Percentiles rank a stretch among this genome's conserved stretches.
Conservation (phyloP, 2,113 vertebrate genomes). For the Chamaetylas fuelleborni region DNA sequence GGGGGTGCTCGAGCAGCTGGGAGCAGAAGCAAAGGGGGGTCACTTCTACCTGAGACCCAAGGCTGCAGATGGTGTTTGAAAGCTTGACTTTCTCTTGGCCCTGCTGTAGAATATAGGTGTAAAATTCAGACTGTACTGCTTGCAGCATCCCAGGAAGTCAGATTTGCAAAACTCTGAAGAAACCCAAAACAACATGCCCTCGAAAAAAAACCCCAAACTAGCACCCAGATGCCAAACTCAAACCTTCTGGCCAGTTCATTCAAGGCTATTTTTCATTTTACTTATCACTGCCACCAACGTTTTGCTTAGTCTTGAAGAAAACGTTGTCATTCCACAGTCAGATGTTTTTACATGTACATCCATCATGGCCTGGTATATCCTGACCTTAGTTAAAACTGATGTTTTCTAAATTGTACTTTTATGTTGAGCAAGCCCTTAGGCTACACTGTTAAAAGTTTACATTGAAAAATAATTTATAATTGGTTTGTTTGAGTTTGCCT, state of each 20-base stretch:
- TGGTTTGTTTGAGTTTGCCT: slow-evolving; percentile 70
- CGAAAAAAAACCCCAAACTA: fast-evolving
- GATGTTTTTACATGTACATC: slow-evolving; percentile 60
- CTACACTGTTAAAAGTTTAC: slow-evolving; percentile 75
- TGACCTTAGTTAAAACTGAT: slow-evolving; percentile 70
- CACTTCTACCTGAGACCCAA: not conserved
- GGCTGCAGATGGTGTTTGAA: not conserved
- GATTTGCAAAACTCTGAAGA: not conserved
- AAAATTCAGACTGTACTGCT: not conserved
- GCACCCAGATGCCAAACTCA: not conserved
- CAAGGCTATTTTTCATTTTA: slow-evolving; percentile 20
- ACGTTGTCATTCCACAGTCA: slow-evolving; percentile 16
- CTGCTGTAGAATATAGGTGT: not conserved
- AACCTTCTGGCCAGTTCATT: not conserved
- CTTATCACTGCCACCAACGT: slow-evolving; percentile 44
- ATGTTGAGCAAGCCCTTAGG: slow-evolving; percentile 73
- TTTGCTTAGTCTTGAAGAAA: slow-evolving; percentile 68
- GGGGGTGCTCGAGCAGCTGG: not conserved
- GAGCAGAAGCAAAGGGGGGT: not conserved
- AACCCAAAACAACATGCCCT: not conserved
- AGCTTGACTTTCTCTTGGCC: not conserved
- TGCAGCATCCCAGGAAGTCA: not conserved
- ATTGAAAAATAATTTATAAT: slow-evolving; percentile 74
- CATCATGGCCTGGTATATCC: slow-evolving; percentile 44
- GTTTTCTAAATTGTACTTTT: slow-evolving; percentile 75